phyloP scores from a whole-genome alignment of 1,140 invertebrate species.

The Vanessa atalanta region DNA sequence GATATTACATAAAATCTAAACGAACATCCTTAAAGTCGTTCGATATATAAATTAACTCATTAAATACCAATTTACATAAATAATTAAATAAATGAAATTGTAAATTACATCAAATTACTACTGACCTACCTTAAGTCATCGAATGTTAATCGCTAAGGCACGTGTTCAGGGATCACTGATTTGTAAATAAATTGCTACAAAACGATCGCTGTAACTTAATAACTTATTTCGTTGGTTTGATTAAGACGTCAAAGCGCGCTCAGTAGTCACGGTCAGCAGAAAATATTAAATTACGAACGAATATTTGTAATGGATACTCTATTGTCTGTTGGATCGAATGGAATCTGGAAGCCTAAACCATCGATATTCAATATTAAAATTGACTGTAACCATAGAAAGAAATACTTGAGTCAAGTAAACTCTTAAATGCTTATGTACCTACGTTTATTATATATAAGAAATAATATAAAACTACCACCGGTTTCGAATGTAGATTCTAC shows the following conservation, averaged over 20 bases:
- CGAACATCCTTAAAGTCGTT: not conserved
- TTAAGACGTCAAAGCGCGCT: conserved; percentile 72
- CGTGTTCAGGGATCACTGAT: conserved; percentile 47
- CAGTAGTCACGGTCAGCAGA: conserved; percentile 61
- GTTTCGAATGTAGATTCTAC: no score
- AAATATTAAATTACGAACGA: conserved; percentile 60
- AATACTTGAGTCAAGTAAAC: no score
- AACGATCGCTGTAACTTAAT: conserved; percentile 59
- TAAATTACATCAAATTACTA: conserved; percentile 35
- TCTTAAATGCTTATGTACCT: no score
- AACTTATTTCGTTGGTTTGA: conserved; percentile 74
- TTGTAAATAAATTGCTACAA: conserved; percentile 61
- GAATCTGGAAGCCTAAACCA: no score
- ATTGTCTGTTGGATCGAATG: not conserved
- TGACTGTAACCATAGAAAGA: no score
- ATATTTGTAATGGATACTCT: conserved; percentile 25
- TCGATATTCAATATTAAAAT: no score
- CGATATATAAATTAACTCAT: not conserved
- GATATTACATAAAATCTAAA: not conserved
- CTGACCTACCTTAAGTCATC: conserved; percentile 63
- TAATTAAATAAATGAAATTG: conserved; percentile 29
- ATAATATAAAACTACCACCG: no score
- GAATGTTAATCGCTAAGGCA: conserved; percentile 58
- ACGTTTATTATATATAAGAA: no score
- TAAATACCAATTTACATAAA: conserved; percentile 36